phyloP scores from a whole-genome alignment of 2,797 vertebrate species.

The Malurus leucopterus region DNA sequence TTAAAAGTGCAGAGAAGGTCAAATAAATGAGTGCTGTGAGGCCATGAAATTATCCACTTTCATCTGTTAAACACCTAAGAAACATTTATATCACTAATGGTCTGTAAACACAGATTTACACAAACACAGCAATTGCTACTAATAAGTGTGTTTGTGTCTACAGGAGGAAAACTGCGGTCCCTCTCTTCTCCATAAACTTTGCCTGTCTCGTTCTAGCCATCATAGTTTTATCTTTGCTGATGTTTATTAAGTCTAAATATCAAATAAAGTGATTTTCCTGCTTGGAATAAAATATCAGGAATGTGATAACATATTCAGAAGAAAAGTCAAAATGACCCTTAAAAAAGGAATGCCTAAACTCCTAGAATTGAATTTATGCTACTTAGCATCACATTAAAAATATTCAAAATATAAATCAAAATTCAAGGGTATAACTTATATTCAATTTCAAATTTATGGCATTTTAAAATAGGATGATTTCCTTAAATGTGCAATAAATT shows the following conservation, averaged over 20 bases:
- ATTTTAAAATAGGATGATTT: slow-evolving; percentile 97
- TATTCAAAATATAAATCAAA: slow-evolving; percentile 88
- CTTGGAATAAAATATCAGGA: slow-evolving; percentile 63
- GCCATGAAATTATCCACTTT: background rate
- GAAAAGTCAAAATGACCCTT: slow-evolving; percentile 66
- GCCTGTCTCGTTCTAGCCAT: slow-evolving; percentile 9
- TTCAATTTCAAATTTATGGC: slow-evolving; percentile 89
- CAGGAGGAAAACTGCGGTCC: background rate
- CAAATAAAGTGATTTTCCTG: slow-evolving; percentile 38
- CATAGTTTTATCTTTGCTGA: slow-evolving; percentile 8
- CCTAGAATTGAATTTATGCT: slow-evolving; percentile 68
- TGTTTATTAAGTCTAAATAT: slow-evolving; percentile 45
- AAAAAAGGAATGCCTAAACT: slow-evolving; percentile 67
- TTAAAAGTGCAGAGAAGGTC: background rate
- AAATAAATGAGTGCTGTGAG: background rate
- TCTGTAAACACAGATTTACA: background rate
- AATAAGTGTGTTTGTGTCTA: background rate
- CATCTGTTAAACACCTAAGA: slow-evolving; percentile 19
- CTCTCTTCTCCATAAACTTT: background rate
- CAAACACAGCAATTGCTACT: background rate
- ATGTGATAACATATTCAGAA: slow-evolving; percentile 58
- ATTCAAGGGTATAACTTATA: slow-evolving; percentile 88
- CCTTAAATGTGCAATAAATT: slow-evolving; percentile 92
- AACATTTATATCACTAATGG: background rate
- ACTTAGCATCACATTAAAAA: slow-evolving; percentile 83